Conservation (phyloP, 2,888 invertebrate genomes). For the Ditula angustiorana region DNA sequence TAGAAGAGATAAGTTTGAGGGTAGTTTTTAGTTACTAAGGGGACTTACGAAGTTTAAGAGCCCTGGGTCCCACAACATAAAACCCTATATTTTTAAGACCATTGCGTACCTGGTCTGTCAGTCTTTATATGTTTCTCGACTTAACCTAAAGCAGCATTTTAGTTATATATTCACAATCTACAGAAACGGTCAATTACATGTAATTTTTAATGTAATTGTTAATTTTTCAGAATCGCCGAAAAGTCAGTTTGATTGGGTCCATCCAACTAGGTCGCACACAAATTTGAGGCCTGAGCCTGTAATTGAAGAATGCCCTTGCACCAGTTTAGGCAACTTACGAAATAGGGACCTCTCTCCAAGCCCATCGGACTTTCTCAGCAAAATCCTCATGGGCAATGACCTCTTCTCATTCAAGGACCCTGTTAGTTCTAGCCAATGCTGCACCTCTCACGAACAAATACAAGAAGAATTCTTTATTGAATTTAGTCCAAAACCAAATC, state of each 20-base stretch:
- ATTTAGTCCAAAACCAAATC: conserved; percentile 54
- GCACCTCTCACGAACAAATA: conserved; percentile 69
- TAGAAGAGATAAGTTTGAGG: too few species aligned
- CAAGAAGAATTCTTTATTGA: conserved; percentile 69
- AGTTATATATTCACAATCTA: too few species aligned
- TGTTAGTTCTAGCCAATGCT: conserved; percentile 61
- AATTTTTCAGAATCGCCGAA: conserved; percentile 40
- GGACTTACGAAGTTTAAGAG: too few species aligned
- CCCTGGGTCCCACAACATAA: too few species aligned
- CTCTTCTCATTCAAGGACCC: conserved; percentile 62
- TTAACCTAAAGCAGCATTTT: too few species aligned
- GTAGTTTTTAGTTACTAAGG: too few species aligned
- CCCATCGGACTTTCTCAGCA: conserved; percentile 64
- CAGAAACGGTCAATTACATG: too few species aligned
- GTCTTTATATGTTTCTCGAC: too few species aligned
- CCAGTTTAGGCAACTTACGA: conserved; percentile 47
- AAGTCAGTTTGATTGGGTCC: conserved; percentile 31
- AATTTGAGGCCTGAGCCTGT: conserved; percentile 48
- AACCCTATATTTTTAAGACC: too few species aligned
- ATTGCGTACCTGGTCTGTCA: too few species aligned
- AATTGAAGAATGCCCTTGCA: conserved; percentile 67
- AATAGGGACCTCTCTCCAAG: conserved; percentile 52
- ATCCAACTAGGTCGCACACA: conserved; percentile 39
- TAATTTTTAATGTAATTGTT: background rate
- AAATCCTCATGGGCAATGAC: conserved; percentile 64